Evolutionary conservation across 2,888 invertebrate species (phyloP).

Genomic region (Philereme vetulata): DNA sequence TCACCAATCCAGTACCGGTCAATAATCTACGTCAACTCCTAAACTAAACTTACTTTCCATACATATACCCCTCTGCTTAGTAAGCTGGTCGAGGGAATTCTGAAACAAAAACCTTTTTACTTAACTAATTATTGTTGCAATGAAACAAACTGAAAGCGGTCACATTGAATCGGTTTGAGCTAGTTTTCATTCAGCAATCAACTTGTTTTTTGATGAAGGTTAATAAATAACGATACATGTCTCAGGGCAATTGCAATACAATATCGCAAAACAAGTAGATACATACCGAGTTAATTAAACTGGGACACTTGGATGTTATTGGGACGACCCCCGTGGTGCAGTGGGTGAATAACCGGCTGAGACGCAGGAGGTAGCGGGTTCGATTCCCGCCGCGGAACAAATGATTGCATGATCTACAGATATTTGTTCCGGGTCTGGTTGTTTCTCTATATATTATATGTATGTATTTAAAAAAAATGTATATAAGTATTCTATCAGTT

Average conservation of each 20-base stretch:
- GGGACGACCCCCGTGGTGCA: too few species aligned
- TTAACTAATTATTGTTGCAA: conserved; percentile 24
- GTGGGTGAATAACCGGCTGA: too few species aligned
- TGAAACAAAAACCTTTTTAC: conserved; percentile 43
- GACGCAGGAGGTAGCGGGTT: too few species aligned
- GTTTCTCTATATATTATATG: too few species aligned
- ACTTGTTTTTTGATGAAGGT: conserved; percentile 18
- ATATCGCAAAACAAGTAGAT: neutral
- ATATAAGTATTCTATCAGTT: too few species aligned
- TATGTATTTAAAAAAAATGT: too few species aligned
- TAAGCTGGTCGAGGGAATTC: conserved; percentile 54
- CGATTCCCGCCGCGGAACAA: too few species aligned
- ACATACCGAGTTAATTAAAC: too few species aligned
- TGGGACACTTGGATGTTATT: too few species aligned
- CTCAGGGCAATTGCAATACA: conserved; percentile 7
- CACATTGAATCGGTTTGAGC: conserved; percentile 31
- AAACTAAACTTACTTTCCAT: conserved; percentile 49
- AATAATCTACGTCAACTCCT: neutral
- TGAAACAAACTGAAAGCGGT: conserved; percentile 22
- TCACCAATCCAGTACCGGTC: too few species aligned
- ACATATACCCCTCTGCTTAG: conserved; percentile 55
- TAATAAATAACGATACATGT: conserved; percentile 9
- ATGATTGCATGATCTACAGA: too few species aligned
- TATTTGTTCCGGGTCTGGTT: too few species aligned
- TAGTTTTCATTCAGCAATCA: conserved; percentile 24